phyloP scores from a whole-genome alignment of 2,888 invertebrate species.

The Ceratothoa steindachneri region DNA sequence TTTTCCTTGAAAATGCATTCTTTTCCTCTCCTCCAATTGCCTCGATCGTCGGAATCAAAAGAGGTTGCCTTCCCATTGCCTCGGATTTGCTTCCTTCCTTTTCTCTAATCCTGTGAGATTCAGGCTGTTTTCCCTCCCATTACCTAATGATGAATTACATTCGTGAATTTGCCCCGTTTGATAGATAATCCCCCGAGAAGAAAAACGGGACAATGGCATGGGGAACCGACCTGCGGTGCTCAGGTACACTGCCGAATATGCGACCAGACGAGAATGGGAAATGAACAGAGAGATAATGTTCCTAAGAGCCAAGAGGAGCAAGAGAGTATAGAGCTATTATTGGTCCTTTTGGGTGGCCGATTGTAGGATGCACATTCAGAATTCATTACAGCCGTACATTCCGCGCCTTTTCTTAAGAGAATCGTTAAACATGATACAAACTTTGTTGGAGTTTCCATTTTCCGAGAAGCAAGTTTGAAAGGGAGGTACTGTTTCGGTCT shows the following conservation, averaged over 20 bases:
- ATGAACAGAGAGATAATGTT: not conserved
- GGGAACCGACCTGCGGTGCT: not conserved
- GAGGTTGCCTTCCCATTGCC: not conserved
- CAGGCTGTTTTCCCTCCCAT: not conserved
- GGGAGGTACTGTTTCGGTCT: no score
- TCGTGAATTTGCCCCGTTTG: not conserved
- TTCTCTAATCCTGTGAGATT: not conserved
- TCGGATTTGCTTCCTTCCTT: not conserved
- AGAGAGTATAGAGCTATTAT: not conserved
- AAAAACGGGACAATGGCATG: not conserved
- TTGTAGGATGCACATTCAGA: not conserved
- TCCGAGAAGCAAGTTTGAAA: no score
- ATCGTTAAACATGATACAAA: not conserved
- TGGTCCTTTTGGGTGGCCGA: not conserved
- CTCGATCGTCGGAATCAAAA: not conserved
- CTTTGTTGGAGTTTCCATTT: no score
- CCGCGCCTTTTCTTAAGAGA: not conserved
- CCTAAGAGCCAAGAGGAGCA: not conserved
- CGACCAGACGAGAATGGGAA: not conserved
- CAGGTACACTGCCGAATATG: not conserved
- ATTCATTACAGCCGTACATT: not conserved
- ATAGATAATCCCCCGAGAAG: not conserved
- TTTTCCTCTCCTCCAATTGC: not conserved
- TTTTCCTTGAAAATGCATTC: no score
- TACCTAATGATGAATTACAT: not conserved